A percentile compares a stretch with the other conserved stretches of the same genome.
These are phyloP conservation scores for Merops nubicus DNA, from an alignment of 2,113 vertebrate species.

Conservation along the genomic window DNA sequence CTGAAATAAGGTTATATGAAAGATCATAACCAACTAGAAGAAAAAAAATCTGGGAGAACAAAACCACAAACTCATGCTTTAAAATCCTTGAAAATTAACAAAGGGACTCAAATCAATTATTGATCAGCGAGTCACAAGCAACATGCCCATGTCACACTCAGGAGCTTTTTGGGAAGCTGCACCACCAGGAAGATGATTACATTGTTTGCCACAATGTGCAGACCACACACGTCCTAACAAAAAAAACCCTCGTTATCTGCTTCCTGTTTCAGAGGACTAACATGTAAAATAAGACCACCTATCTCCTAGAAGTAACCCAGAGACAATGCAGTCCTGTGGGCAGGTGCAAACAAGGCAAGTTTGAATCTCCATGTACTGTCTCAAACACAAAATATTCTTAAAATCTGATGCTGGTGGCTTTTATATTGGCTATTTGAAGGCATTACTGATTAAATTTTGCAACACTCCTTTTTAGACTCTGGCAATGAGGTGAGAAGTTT, in stretches of 20 bases:
- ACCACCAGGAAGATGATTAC: neutral
- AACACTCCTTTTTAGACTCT: neutral
- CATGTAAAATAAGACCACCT: neutral
- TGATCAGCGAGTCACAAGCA: conserved; percentile 3
- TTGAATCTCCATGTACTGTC: neutral
- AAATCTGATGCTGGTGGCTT: neutral
- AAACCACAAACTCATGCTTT: neutral
- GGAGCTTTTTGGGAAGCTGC: neutral
- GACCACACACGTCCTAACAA: no score
- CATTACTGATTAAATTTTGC: neutral
- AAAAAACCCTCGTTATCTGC: no score
- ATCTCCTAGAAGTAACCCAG: neutral
- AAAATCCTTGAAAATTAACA: neutral
- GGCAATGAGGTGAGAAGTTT: neutral
- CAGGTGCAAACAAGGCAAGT: neutral
- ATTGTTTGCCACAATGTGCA: neutral
- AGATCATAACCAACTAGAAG: neutral
- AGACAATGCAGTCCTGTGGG: neutral
- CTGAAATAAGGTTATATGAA: neutral
- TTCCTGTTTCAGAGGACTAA: neutral
- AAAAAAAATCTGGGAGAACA: neutral
- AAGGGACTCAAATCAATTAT: neutral
- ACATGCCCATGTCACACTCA: neutral
- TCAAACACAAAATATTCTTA: neutral
- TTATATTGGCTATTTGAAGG: neutral